A percentile compares a stretch with the other conserved stretches of the same genome.
These are phyloP conservation scores for Nyctereutes procyonoides DNA, from an alignment of 2,113 vertebrate species.

Conservation along the genomic window DNA sequence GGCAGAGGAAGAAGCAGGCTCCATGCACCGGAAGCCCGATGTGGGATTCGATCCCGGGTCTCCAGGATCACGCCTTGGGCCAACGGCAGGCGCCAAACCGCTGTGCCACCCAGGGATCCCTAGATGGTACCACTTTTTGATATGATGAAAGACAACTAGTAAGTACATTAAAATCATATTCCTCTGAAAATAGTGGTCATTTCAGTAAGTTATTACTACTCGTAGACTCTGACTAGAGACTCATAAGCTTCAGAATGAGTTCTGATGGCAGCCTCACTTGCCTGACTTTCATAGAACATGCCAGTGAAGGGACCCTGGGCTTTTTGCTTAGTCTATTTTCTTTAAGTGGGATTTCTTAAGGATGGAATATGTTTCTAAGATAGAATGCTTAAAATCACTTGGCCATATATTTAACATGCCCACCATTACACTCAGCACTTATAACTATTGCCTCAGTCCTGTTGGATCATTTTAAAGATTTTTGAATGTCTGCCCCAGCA, in stretches of 20 bases:
- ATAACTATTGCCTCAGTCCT: background rate
- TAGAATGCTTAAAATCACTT: background rate
- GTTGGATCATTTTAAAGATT: background rate
- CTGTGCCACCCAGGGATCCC: too few species aligned
- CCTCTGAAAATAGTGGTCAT: background rate
- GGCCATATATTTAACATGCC: background rate
- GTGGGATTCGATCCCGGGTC: too few species aligned
- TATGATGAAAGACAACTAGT: background rate
- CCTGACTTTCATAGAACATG: background rate
- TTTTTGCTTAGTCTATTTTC: background rate
- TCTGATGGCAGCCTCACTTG: background rate
- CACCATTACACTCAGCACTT: background rate
- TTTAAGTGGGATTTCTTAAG: accelerated
- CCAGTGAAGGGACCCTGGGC: background rate
- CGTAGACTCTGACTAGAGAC: background rate
- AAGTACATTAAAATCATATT: background rate
- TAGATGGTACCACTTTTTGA: background rate
- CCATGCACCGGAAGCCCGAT: too few species aligned
- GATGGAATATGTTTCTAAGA: background rate
- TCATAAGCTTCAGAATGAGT: background rate
- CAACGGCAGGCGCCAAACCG: too few species aligned
- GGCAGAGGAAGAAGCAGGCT: too few species aligned
- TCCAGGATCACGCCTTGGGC: too few species aligned
- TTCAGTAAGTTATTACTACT: background rate
- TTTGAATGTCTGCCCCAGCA: background rate